Base-by-base conservation (phyloP, 64 coral and sea anemone species). In the Astreopora myriophthalma region DNA sequence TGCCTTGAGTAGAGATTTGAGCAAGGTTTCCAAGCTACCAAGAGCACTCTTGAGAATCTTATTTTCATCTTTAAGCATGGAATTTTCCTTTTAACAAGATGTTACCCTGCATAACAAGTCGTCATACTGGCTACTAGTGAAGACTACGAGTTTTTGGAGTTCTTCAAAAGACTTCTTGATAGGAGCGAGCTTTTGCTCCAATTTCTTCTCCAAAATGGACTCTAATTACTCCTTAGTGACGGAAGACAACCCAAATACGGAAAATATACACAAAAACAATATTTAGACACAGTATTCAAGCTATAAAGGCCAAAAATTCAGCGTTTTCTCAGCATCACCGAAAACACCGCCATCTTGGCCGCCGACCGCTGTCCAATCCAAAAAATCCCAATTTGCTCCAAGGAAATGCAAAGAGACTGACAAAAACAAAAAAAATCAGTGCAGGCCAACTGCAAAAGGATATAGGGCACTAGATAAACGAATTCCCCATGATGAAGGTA, bases 361-460 rank as follows among this genome's bases (percentile, higher is more conserved):
- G 51, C 51, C 51, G 51, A 55, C 51, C 51, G 2, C 51, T 55
- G 51, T 70, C 89, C 89, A 91, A n/a, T n/a, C n/a, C n/a, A n/a
- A n/a, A n/a, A n/a, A n/a, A n/a, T n/a, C n/a, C n/a, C n/a, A n/a
- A n/a, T n/a, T n/a, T n/a, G n/a, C n/a, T n/a, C n/a, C n/a, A 24
- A 57, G 28, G 42, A 46, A 46, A 46, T 46, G n/a, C n/a, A n/a
- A n/a, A n/a, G n/a, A n/a, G n/a, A n/a, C n/a, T n/a, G n/a, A n/a
- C n/a, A n/a, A n/a, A n/a, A n/a, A n/a, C n/a, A n/a, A n/a, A n/a
- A n/a, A n/a, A n/a, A n/a, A n/a, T n/a, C n/a, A n/a, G n/a, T n/a
- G n/a, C n/a, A n/a, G n/a, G n/a, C n/a, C n/a, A n/a, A n/a, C n/a
- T n/a, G n/a, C n/a, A n/a, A n/a, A n/a, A n/a, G n/a, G n/a, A n/a